phyloP scores from a whole-genome alignment of 2,113 vertebrate species.

The Crypturellus undulatus region DNA sequence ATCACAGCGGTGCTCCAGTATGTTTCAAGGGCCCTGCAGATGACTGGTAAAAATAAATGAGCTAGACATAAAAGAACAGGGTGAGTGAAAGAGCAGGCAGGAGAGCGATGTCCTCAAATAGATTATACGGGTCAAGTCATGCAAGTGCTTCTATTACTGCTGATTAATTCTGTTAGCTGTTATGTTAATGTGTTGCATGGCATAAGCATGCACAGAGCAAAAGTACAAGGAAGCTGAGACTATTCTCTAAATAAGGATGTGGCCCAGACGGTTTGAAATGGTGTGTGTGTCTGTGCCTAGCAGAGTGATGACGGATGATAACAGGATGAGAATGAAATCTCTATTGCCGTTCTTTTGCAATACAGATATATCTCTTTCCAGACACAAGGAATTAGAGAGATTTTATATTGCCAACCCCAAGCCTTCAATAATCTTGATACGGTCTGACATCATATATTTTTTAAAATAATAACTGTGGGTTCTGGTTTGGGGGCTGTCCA shows the following conservation, averaged over 20 bases:
- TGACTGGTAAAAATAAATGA: background rate
- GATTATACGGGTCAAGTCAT: constrained; percentile 50
- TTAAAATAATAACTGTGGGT: background rate
- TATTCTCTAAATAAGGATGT: constrained; percentile 66
- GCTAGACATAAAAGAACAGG: constrained; percentile 34
- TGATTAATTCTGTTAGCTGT: constrained; percentile 65
- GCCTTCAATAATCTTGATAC: background rate
- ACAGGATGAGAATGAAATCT: constrained; percentile 39
- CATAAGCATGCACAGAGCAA: background rate
- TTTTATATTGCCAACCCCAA: background rate
- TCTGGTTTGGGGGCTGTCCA: background rate
- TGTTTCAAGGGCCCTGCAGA: background rate
- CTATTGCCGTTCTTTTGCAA: background rate
- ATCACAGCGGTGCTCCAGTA: background rate
- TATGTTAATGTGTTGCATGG: constrained; percentile 36
- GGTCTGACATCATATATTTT: background rate
- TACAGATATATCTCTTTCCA: background rate
- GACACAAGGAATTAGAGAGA: background rate
- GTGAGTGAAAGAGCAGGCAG: constrained; percentile 32
- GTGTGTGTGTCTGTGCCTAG: constrained; percentile 16
- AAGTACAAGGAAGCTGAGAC: constrained; percentile 28
- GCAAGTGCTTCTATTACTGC: constrained; percentile 37
- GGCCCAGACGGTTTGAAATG: constrained; percentile 24
- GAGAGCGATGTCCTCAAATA: constrained; percentile 42
- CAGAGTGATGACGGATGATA: constrained; percentile 13